Base-by-base conservation (phyloP, 2,113 vertebrate species). In the Rhea pennata region DNA sequence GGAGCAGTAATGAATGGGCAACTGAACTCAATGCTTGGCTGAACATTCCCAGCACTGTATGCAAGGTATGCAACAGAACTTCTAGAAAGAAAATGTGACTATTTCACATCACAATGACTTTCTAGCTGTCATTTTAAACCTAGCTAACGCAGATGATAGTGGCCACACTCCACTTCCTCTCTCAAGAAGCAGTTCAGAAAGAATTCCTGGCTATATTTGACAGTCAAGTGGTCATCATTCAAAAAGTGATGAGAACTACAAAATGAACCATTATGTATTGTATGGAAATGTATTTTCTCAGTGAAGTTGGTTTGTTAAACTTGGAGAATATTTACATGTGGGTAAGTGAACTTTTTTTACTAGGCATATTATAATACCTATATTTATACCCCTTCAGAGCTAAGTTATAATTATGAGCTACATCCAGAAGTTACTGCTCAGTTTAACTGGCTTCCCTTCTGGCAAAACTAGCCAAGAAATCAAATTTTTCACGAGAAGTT, bases 101-200 rank as follows among this genome's bases (percentile, higher is more conserved):
- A 61, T 71, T 46, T 12, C 3, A 54, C 64, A 2, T 64, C 53
- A 3, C n/a, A 36, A 23, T 44, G 33, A 58, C 48, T 72, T 74
- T 53, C 44, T 54, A 88, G 26, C 5, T 22, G n/a, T 16, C 22
- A 31, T 79, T 80, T 88, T 62, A 80, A 67, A 71, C 14, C 29
- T 23, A 42, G 7, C 5, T 74, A 67, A 6, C 17, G 10, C 1
- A 59, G 23, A 31, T 62, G 36, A 36, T 13, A 39, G 31, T 12
- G 21, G 66, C n/a, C 21, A 51, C 0, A 1, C 3, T 74, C 40
- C 31, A 44, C 5, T 46, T 2, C 0, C 5, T 1, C 22, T 27
- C 6, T 24, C 26, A 73, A 36, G 11, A 84, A 65, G 70, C 3
- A 66, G 8, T 12, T 75, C 58, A 54, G 31, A 13, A 59, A 61